Evolutionary conservation across 1,140 invertebrate genomes (phyloP).

Genomic region (Bombus pyrosoma): DNA sequence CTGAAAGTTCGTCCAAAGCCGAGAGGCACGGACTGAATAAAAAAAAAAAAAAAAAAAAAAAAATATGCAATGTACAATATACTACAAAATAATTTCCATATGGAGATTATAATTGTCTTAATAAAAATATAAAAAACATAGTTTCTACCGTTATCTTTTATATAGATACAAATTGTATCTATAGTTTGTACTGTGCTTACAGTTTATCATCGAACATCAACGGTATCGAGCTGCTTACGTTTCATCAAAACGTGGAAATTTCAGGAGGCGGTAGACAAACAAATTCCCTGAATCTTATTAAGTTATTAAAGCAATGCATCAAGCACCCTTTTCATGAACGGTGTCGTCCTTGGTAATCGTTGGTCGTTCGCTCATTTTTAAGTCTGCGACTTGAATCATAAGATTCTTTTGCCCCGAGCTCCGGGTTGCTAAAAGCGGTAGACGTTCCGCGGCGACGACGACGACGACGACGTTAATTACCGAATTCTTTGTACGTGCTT

Average conservation of each 20-base stretch:
- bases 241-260: background rate
- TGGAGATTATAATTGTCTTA: too few species aligned
- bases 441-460: slow-evolving; percentile 10
- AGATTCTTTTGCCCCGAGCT: slow-evolving; percentile 2
- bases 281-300: background rate
- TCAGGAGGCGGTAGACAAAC: background rate
- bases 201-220: too few species aligned
- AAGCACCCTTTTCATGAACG: slow-evolving; percentile 5
- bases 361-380: background rate
- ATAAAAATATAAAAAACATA: too few species aligned
- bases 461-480: slow-evolving; percentile 66
- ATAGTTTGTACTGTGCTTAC: too few species aligned
- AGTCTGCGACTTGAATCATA: background rate
- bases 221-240: background rate
- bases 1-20: too few species aligned
- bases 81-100: too few species aligned
- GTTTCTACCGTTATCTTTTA: too few species aligned
- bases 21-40: too few species aligned
- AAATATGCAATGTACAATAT: too few species aligned
- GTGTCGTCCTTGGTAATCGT: background rate
- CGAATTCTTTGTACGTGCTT: slow-evolving; percentile 62
- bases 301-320: slow-evolving; percentile 8
- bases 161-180: too few species aligned
- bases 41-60: too few species aligned
- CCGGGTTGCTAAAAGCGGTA: background rate